These are phyloP conservation scores for Acrobasis suavella DNA, from an alignment of 2,888 invertebrate species.

Conservation along the genomic window DNA sequence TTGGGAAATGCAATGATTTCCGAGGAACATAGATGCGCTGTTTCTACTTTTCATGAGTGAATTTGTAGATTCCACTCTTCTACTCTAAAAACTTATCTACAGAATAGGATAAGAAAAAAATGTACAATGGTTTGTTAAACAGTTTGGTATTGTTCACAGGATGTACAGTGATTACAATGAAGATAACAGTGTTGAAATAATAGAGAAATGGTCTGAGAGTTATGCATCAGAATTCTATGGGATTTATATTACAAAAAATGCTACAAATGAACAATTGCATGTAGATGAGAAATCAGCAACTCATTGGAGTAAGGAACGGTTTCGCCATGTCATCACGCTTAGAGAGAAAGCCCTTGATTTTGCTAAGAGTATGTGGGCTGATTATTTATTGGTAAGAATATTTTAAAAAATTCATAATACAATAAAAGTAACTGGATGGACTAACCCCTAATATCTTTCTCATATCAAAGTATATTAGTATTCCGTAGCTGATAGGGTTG, in stretches of 20 bases:
- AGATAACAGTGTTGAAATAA: constrained; percentile 88
- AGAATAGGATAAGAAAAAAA: not conserved
- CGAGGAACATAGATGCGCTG: too few species aligned
- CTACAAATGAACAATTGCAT: constrained; percentile 53
- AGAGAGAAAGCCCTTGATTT: constrained; percentile 89
- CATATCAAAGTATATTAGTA: too few species aligned
- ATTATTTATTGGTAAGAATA: constrained; percentile 90
- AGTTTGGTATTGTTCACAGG: constrained; percentile 74
- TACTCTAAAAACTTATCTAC: too few species aligned
- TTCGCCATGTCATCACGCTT: constrained; percentile 89
- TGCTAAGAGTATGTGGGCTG: constrained; percentile 92
- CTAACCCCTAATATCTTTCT: not conserved
- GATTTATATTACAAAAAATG: constrained; percentile 82
- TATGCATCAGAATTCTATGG: constrained; percentile 87
- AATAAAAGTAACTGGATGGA: too few species aligned
- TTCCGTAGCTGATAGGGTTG: not conserved
- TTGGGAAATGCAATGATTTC: too few species aligned
- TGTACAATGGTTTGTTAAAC: not conserved
- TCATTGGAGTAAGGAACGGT: constrained; percentile 90
- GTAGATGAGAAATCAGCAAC: constrained; percentile 84
- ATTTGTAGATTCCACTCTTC: too few species aligned
- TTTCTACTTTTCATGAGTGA: too few species aligned
- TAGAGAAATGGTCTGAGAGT: constrained; percentile 87
- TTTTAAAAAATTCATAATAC: too few species aligned
- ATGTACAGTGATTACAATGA: constrained; percentile 93